Conservation (phyloP, 2,888 invertebrate genomes). For the Pandemis corylana region DNA sequence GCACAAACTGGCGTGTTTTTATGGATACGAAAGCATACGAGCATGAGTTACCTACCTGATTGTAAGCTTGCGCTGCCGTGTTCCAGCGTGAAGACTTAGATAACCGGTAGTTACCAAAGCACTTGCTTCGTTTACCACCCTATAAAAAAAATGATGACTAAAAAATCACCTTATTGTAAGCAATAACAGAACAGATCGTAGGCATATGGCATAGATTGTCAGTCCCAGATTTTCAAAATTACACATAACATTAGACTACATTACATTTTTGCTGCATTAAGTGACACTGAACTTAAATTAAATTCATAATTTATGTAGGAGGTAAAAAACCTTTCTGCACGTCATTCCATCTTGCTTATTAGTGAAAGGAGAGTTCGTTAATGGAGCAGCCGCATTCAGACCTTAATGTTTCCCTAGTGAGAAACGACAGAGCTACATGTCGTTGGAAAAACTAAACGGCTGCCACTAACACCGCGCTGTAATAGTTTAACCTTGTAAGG, state of each 20-base stretch:
- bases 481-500: not conserved
- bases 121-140: no score
- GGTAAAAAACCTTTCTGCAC: conserved; percentile 30
- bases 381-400: conserved; percentile 29
- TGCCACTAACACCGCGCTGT: conserved; percentile 23
- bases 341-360: conserved; percentile 39
- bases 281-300: not conserved
- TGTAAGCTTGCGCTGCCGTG: no score
- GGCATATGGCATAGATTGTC: no score
- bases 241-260: not conserved
- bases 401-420: conserved; percentile 37
- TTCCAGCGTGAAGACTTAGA: no score
- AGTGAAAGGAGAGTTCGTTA: conserved; percentile 34
- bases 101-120: no score
- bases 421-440: conserved; percentile 33
- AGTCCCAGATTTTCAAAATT: no score
- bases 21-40: no score
- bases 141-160: no score
- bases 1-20: no score
- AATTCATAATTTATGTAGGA: not conserved
- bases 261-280: not conserved
- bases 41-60: no score
- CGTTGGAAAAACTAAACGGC: conserved; percentile 33
- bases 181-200: no score
- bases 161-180: no score